Evolutionary conservation across 2,113 vertebrate genomes (phyloP), one percentile per base, ranked within the genome.

Genomic region (Pagrus major): DNA sequence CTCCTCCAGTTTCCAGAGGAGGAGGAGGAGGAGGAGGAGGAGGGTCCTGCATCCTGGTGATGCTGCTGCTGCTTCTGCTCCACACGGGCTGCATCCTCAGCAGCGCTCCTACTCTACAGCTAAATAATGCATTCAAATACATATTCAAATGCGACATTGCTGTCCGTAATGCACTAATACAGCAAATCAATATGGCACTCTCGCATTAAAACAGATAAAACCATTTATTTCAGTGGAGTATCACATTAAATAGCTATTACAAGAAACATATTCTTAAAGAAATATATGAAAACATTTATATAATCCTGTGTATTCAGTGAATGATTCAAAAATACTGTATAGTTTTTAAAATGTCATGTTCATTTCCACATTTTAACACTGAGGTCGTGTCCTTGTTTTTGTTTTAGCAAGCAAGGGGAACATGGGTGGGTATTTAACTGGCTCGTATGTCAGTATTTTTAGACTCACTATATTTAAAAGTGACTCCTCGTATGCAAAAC

Each of bases 1-100:
- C 90, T 89, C 83, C 85, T 85, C 80, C 80, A 56, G 79, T 59
- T 78, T 86, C 55, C 84, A 81, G 64, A 54, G 42, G 61, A 51
- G 63, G 64, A 33, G 46, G 71, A 18, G 49, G 51, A 72, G 63
- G 71, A 61, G 78, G 71, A 46, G 44, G 74, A 56, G 70, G 76
- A 71, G 73, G 71, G n/a, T 65, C 72, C 85, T 78, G 82, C 52
- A 78, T 87, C 80, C 83, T 4, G 60, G 58, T 71, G 82, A 85
- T 71, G 67, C 31, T 82, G 85, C 23, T 82, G 83, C 39, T 82
- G 85, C 23, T 82, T 80, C 39, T 66, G 47, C 25, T 69, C 59
- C 35, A 31, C 49, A 47, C 65, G 49, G 64, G 51, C 23, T 65
- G 73, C 75, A 80, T 76, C 86, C 55, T 80, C 58, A 75, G 76